Evolutionary conservation across 1,140 invertebrate genomes (phyloP), one percentile per base, ranked within the genome.

Genomic region (Drosophila repleta): DNA sequence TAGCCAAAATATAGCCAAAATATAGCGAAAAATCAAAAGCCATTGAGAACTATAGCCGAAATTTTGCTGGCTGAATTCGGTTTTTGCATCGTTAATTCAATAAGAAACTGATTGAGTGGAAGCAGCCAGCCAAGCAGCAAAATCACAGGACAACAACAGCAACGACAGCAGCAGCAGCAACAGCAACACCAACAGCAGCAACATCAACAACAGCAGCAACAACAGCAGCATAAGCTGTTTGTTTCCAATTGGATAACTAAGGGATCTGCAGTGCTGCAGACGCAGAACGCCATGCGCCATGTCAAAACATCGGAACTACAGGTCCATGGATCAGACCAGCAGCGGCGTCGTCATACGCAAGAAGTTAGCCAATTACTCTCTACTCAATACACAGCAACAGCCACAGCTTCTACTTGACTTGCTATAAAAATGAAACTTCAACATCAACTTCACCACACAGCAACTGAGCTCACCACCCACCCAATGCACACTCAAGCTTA

Each of bases 261-360:
- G 24, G 67, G 70, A 81, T 75, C 78, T 73, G 71, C 82, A 49
- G 45, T 60, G 60, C 66, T 72, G 80, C 81, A 74, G 77, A 66
- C 56, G 65, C 68, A 72, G 58, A 81, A 85, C 78, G 77, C 81
- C 83, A 91, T 91, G 91, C 84, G 85, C 75, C 83, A 91, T 91
- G 91, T 83, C 91, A 91, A 91, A 91, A 91, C 88, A 91, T 77
- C 81, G 91, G 81, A 90, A 91, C 75, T 91, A 91, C 89, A 91
- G 90, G 90, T 91, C 89, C 65, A 90, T 91, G 85, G 90, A 91
- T 89, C 90, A 91, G 77, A 79, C 87, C 53, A 75, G 75, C 73
- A 79, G 73, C 60, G 75, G 76, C 72, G 76, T 89, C 67, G 77
- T 76, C 76, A 91, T 91, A 83, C 82, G 90, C 74, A 91, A 91